Percentiles rank a stretch among this genome's conserved stretches.
phyloP scores from a whole-genome alignment of 2,113 vertebrate species.

The Gallinago undulata region DNA sequence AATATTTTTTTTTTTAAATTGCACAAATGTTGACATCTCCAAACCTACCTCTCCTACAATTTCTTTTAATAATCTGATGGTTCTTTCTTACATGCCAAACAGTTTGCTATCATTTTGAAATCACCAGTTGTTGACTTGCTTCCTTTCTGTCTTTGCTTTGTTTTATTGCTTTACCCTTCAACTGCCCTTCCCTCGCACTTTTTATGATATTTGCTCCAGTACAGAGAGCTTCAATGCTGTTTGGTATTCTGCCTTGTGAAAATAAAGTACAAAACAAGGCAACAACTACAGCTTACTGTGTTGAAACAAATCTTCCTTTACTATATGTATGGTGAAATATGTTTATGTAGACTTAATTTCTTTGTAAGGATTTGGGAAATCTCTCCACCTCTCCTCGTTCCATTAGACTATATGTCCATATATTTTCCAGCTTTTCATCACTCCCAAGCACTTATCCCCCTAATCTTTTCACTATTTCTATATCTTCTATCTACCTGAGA shows the following conservation, averaged over 20 bases:
- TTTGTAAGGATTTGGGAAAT: not conserved
- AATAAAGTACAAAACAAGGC: not conserved
- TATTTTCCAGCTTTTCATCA: not conserved
- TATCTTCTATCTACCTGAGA: not conserved
- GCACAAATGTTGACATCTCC: not conserved
- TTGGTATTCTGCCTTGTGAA: not conserved
- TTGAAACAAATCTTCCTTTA: not conserved
- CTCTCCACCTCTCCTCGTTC: not conserved
- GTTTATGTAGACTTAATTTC: not conserved
- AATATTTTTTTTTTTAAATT: not conserved
- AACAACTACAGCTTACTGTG: not conserved
- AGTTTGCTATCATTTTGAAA: not conserved
- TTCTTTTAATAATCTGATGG: not conserved
- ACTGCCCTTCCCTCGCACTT: not conserved
- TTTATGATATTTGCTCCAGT: not conserved
- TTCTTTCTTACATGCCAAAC: not conserved
- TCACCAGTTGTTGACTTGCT: not conserved
- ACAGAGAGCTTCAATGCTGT: not conserved
- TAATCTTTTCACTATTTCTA: not conserved
- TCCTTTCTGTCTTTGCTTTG: not conserved
- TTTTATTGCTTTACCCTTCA: constrained; percentile 14
- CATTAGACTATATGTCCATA: not conserved
- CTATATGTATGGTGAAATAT: not conserved
- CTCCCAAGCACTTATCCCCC: not conserved
- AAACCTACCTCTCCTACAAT: not conserved